Percentiles rank a stretch among this genome's conserved stretches.
These are phyloP conservation scores for Squalus acanthias DNA, from an alignment of 2,797 vertebrate genomes.

Conservation along the genomic window DNA sequence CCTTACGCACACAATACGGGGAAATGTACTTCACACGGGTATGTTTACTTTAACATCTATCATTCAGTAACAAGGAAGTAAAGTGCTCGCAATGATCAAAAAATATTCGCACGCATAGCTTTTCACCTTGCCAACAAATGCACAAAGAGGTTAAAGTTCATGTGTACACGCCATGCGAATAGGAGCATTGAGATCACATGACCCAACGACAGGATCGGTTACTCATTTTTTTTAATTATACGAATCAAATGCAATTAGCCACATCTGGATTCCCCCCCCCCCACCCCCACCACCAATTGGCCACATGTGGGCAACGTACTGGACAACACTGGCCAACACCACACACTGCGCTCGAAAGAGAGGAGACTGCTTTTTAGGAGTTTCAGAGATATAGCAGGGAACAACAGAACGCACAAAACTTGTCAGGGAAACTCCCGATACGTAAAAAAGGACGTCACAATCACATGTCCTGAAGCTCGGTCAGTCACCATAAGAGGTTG, in stretches of 20 bases:
- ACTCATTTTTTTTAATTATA: neutral
- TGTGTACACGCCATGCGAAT: neutral
- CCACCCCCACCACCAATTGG: too few relatives aligned
- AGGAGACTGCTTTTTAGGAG: neutral
- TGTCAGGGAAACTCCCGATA: neutral
- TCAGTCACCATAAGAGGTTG: neutral
- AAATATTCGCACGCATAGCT: neutral
- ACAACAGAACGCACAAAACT: too few relatives aligned
- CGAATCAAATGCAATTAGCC: neutral
- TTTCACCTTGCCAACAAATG: neutral
- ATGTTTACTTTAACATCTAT: neutral
- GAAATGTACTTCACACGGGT: neutral
- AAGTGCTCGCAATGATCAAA: neutral
- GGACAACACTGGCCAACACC: neutral
- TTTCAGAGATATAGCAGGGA: too few relatives aligned
- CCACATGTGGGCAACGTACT: too few relatives aligned
- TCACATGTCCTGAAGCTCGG: neutral
- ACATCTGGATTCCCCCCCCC: neutral
- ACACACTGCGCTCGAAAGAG: neutral
- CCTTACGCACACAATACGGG: too few relatives aligned
- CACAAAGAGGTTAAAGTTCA: neutral
- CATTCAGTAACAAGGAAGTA: neutral
- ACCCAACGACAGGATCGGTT: neutral
- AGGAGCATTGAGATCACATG: neutral
- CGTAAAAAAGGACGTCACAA: neutral